Evolutionary conservation across 2,113 vertebrate genomes (phyloP).

Genomic region (Leuciscus idus): DNA sequence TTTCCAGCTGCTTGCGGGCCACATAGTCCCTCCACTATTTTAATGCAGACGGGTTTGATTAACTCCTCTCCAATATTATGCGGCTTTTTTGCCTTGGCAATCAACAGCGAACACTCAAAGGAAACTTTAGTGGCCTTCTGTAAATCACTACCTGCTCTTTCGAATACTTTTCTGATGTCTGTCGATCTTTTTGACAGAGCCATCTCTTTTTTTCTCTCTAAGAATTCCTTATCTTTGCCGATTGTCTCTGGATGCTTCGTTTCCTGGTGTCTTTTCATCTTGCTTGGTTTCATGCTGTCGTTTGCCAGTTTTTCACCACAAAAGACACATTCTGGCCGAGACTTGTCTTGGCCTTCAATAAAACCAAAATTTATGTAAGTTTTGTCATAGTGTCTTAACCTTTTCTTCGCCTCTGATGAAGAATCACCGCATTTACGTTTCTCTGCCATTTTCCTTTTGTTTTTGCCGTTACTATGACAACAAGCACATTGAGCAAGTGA

Average conservation of each 20-base stretch:
- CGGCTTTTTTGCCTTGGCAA: background rate
- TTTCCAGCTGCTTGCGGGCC: no score
- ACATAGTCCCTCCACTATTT: no score
- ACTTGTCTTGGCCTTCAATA: background rate
- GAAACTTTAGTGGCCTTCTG: background rate
- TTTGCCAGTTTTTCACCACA: conserved; percentile 10
- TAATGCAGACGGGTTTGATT: no score
- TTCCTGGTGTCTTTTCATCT: conserved; percentile 14
- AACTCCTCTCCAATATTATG: no score
- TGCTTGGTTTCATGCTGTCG: background rate
- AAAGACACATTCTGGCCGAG: background rate
- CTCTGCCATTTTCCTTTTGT: no score
- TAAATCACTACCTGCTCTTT: conserved; percentile 5
- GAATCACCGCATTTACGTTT: background rate
- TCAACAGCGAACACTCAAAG: background rate
- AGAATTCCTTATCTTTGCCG: background rate
- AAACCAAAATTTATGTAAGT: background rate
- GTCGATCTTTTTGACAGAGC: background rate
- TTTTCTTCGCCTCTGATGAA: background rate
- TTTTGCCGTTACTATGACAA: no score
- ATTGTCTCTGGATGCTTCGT: conserved; percentile 5
- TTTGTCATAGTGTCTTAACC: background rate
- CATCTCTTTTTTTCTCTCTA: background rate
- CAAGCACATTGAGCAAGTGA: no score
- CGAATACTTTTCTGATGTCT: background rate